Percentiles rank a stretch among this genome's conserved stretches.
Conservation (phyloP, 2,797 vertebrate genomes). For the Acanthurus leucopareius region DNA sequence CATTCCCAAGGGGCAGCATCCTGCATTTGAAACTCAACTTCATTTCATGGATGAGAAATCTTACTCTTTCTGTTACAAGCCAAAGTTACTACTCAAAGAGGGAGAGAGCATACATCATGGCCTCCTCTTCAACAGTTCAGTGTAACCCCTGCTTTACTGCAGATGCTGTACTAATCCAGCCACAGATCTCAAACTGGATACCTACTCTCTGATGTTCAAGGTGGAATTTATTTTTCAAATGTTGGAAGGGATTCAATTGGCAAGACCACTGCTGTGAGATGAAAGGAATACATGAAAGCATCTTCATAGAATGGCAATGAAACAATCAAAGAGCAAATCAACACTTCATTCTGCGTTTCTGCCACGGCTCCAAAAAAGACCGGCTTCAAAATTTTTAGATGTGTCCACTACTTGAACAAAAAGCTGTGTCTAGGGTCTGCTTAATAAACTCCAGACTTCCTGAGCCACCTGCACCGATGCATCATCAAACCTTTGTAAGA, state of each 20-base stretch:
- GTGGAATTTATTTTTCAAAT: neutral
- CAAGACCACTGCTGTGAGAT: neutral
- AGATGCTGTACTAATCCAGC: constrained; percentile 10
- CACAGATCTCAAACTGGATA: constrained; percentile 4
- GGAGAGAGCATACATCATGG: too few relatives aligned
- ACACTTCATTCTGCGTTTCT: too few relatives aligned
- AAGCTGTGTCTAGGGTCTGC: too few relatives aligned
- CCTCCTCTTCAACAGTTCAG: neutral
- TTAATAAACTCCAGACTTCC: too few relatives aligned
- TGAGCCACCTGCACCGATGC: too few relatives aligned
- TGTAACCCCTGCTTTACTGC: neutral
- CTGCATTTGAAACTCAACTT: constrained; percentile 1
- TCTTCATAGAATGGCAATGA: constrained; percentile 18
- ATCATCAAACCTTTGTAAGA: too few relatives aligned
- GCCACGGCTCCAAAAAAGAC: too few relatives aligned
- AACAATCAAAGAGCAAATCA: constrained; percentile 8
- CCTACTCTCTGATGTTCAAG: neutral
- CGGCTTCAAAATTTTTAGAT: too few relatives aligned
- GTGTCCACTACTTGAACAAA: too few relatives aligned
- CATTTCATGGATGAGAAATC: neutral
- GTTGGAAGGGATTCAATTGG: neutral
- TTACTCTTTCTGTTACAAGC: constrained; percentile 10
- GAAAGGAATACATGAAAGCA: neutral
- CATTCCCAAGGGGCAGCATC: neutral
- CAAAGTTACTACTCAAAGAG: neutral